Conservation (phyloP, 2,113 vertebrate species). For the Nymphicus hollandicus region DNA sequence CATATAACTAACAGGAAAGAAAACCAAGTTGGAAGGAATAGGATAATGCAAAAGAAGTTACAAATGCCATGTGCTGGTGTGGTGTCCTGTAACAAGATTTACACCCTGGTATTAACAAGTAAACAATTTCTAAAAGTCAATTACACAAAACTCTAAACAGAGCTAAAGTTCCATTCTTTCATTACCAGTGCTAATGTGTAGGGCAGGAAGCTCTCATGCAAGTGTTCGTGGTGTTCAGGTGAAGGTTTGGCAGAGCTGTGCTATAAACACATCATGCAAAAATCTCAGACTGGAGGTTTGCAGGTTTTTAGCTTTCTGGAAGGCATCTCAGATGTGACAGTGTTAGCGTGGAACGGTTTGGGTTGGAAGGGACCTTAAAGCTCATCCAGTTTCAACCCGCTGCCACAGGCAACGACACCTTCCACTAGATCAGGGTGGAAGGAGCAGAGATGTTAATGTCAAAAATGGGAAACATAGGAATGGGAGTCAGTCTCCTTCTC, state of each 20-base stretch:
- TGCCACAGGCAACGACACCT: neutral
- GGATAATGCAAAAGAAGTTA: neutral
- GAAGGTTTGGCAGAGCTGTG: neutral
- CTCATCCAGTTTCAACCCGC: neutral
- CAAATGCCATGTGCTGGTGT: neutral
- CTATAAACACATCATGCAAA: neutral
- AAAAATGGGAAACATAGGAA: too few relatives aligned
- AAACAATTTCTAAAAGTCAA: neutral
- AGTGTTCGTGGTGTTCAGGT: neutral
- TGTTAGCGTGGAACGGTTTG: neutral
- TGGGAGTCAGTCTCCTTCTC: too few relatives aligned
- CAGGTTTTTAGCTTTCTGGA: neutral
- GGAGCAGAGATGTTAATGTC: too few relatives aligned
- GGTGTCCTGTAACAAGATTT: neutral
- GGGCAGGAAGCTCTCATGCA: neutral
- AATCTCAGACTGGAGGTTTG: neutral
- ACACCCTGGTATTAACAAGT: neutral
- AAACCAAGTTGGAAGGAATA: neutral
- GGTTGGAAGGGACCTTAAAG: neutral
- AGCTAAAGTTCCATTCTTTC: neutral
- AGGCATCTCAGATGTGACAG: neutral
- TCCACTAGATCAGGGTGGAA: neutral
- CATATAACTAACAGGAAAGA: neutral
- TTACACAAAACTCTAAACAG: neutral
- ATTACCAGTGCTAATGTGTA: rapidly evolving